Percentiles rank a stretch among this genome's conserved stretches.
Conservation (phyloP, 2,888 invertebrate species). For the Cephus nigrinus region DNA sequence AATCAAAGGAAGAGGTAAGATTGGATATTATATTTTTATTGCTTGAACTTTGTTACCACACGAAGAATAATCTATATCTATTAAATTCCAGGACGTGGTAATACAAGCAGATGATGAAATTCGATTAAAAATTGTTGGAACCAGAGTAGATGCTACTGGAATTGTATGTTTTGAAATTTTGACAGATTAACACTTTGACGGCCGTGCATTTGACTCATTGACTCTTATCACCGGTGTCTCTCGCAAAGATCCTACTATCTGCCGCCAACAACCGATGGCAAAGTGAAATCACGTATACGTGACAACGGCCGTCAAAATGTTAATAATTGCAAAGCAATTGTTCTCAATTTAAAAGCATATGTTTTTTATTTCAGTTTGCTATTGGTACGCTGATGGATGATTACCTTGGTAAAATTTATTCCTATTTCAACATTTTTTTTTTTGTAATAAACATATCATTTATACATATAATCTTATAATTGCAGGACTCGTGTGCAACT, state of each 20-base stretch:
- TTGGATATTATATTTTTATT: not conserved
- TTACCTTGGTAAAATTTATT: slow-evolving; percentile 82
- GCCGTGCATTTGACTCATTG: too few relatives aligned
- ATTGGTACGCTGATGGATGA: slow-evolving; percentile 99
- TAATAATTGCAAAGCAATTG: not conserved
- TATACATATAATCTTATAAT: slow-evolving; percentile 13
- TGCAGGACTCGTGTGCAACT: slow-evolving; percentile 53
- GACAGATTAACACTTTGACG: slow-evolving; percentile 5
- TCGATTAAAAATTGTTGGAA: slow-evolving; percentile 97
- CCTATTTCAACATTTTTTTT: slow-evolving; percentile 20
- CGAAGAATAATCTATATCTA: not conserved
- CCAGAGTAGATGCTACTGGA: slow-evolving; percentile 97
- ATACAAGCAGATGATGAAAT: slow-evolving; percentile 98
- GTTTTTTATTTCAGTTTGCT: slow-evolving; percentile 84
- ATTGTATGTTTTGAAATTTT: slow-evolving; percentile 79
- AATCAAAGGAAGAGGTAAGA: slow-evolving; percentile 91
- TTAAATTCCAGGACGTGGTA: slow-evolving; percentile 78
- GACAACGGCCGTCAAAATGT: too few relatives aligned
- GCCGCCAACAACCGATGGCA: too few relatives aligned
- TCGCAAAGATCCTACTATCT: too few relatives aligned
- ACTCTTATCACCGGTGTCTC: too few relatives aligned
- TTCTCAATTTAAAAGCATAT: not conserved
- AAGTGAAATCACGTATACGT: too few relatives aligned
- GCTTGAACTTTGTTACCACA: not conserved
- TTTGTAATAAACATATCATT: not conserved